Evolutionary conservation across 2,888 invertebrate species (phyloP), one percentile per base, ranked within the genome.

Genomic region (Uropetala carovei): DNA sequence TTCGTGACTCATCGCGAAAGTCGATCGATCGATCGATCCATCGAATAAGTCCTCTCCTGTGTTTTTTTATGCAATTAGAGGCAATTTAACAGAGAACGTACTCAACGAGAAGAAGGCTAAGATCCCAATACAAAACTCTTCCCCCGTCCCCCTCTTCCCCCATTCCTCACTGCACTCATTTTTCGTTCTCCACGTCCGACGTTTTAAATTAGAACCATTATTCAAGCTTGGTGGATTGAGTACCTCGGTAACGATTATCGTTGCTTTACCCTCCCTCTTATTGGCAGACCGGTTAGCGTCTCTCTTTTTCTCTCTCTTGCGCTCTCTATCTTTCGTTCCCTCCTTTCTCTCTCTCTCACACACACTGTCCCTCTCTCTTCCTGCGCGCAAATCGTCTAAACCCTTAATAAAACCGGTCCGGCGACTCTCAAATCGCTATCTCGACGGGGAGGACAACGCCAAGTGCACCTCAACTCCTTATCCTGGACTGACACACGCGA

Each of bases 381-480:
- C 75, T 18, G 9, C 75, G 10, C 18, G 22, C 64, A 7, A n/a
- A 14, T 64, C 75, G 27, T 13, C 27, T 22, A 22, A 27, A 27
- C 75, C 27, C 75, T 75, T 75, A 27, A 75, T 75, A 75, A 75
- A 75, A 75, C 75, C 75, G 75, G 75, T 75, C 75, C 27, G 27
- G 27, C 75, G 75, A 75, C 75, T 75, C 75, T 75, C 22, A 75
- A 75, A 27, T 68, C 68, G 68, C 68, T 68, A 68, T 68, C 68
- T 68, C n/a, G 68, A 68, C 75, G 18, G 22, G 43, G n/a, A 75
- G n/a, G 75, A 75, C 75, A 68, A 68, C 68, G 68, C 68, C 68
- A 75, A 75, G 75, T 75, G 75, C 75, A 75, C 75, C 75, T 75
- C 68, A 68, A 68, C 68, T 68, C 27, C 75, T 75, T 75, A 75